Evolutionary conservation across 2,888 invertebrate species (phyloP).

Genomic region (Nephrotoma appendiculata): DNA sequence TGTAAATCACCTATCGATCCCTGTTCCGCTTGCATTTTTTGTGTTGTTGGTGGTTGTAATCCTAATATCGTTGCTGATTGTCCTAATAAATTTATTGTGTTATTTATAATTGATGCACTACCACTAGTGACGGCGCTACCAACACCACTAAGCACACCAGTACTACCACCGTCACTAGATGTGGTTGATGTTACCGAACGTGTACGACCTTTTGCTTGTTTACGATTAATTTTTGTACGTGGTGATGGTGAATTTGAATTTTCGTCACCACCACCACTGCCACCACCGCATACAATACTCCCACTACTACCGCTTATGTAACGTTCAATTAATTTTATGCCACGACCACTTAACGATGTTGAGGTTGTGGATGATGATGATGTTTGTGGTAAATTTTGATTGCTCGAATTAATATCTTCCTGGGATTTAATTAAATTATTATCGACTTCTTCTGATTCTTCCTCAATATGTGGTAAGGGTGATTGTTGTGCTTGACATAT

Average conservation of each 20-base stretch:
- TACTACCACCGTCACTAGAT: slow-evolving; percentile 26
- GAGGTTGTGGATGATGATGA: slow-evolving; percentile 18
- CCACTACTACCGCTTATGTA: slow-evolving; percentile 20
- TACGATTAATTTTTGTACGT: slow-evolving; percentile 29
- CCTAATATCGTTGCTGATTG: slow-evolving; percentile 25
- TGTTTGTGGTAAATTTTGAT: slow-evolving; percentile 6
- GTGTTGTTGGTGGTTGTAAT: slow-evolving; percentile 30
- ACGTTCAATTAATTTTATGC: slow-evolving; percentile 3
- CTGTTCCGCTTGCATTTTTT: slow-evolving; percentile 85
- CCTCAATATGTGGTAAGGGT: slow-evolving; percentile 67
- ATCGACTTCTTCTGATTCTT: slow-evolving; percentile 52
- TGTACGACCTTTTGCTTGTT: slow-evolving; percentile 29
- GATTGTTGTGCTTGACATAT: slow-evolving; percentile 46
- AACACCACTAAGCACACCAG: background rate
- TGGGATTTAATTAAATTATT: slow-evolving; percentile 28
- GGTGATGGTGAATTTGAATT: slow-evolving; percentile 28
- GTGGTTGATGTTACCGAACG: slow-evolving; percentile 20
- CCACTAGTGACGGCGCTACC: background rate
- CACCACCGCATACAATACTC: slow-evolving; percentile 19
- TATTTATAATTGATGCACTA: slow-evolving; percentile 10
- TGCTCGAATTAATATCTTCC: slow-evolving; percentile 19
- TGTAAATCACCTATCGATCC: slow-evolving; percentile 82
- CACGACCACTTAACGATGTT: slow-evolving; percentile 9
- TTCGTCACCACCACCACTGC: slow-evolving; percentile 15
- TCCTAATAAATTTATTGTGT: slow-evolving; percentile 16